phyloP scores from a whole-genome alignment of 2,888 invertebrate genomes.

The Cynaeus angustus region DNA sequence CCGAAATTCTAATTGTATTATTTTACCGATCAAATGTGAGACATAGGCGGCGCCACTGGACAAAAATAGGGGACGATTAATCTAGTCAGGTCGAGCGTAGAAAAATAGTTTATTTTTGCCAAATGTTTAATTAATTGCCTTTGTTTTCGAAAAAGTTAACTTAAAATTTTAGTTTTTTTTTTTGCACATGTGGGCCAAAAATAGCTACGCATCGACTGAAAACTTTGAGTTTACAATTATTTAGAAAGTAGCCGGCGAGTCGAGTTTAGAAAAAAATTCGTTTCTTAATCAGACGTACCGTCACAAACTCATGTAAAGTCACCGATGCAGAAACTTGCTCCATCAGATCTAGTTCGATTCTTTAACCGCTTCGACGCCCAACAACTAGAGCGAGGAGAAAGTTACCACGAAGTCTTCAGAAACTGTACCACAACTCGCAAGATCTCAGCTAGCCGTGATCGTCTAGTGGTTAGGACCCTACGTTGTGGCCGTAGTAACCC shows the following conservation, averaged over 20 bases:
- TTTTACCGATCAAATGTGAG: no score
- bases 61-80: neutral
- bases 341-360: neutral
- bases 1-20: no score
- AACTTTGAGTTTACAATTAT: no score
- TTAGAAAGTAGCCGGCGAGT: no score
- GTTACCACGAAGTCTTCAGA: neutral
- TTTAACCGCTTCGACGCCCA: neutral
- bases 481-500: conserved; percentile 78
- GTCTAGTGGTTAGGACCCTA: conserved; percentile 72
- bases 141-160: no score
- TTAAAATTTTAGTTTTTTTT: no score
- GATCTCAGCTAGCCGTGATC: conserved; percentile 64
- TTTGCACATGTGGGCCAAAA: no score
- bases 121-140: neutral
- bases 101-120: conserved; percentile 2
- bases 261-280: no score
- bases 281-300: no score
- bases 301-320: no score
- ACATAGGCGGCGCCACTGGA: neutral
- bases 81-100: neutral
- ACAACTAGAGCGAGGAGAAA: neutral
- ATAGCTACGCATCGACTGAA: no score
- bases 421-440: neutral
- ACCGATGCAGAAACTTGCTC: no score